Conservation (phyloP, 2,797 vertebrate species). For the Cossypha dichroa region DNA sequence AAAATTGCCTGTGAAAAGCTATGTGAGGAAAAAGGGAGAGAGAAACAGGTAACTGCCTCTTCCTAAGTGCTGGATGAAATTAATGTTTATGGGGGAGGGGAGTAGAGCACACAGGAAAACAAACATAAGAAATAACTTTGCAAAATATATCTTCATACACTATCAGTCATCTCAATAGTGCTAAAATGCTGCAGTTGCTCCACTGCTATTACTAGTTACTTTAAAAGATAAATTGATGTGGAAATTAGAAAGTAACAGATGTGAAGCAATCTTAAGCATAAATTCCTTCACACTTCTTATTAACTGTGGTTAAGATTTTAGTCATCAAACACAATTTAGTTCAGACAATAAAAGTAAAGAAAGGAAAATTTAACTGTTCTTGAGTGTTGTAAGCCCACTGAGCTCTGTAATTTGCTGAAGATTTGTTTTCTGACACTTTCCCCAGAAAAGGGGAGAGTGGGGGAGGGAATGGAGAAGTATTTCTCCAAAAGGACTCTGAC, state of each 20-base stretch:
- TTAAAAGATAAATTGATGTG: slow-evolving; percentile 31
- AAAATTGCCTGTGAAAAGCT: slow-evolving; percentile 61
- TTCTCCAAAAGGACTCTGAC: slow-evolving; percentile 47
- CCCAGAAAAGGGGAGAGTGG: neutral
- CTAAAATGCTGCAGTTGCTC: neutral
- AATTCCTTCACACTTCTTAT: slow-evolving; percentile 59
- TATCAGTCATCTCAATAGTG: neutral
- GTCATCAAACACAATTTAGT: slow-evolving; percentile 27
- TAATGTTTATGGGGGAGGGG: neutral
- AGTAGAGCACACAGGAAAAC: neutral
- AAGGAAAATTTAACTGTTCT: slow-evolving; percentile 41
- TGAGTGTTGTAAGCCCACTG: slow-evolving; percentile 42
- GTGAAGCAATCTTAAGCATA: slow-evolving; percentile 50
- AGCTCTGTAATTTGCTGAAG: slow-evolving; percentile 66
- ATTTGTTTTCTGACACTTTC: slow-evolving; percentile 65
- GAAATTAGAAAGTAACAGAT: slow-evolving; percentile 60
- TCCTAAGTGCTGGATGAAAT: slow-evolving; percentile 26
- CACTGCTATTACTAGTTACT: neutral
- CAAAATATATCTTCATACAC: slow-evolving; percentile 2
- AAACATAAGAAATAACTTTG: slow-evolving; percentile 5
- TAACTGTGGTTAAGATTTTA: slow-evolving; percentile 44
- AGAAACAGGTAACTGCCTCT: slow-evolving; percentile 26
- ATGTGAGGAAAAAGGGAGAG: slow-evolving; percentile 9
- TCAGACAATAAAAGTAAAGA: slow-evolving; percentile 44
- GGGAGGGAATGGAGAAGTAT: neutral